Percentiles rank a stretch among this genome's conserved stretches.
These are phyloP conservation scores for Cichlasoma orientale DNA, from an alignment of 2,797 vertebrate species.

Conservation along the genomic window DNA sequence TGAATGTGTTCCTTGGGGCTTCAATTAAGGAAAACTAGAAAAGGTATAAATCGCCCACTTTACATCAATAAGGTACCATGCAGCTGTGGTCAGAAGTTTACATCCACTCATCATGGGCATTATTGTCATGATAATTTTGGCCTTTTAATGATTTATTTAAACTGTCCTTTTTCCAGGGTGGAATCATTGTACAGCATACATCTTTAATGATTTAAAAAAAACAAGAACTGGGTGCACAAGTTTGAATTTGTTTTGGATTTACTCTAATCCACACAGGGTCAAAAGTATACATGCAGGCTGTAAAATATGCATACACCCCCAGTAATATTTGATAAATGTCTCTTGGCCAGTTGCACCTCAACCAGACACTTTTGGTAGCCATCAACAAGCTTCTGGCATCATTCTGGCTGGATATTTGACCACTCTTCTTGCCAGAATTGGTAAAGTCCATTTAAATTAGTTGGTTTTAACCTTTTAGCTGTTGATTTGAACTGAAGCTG, in stretches of 20 bases:
- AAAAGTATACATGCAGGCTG: not conserved
- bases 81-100: not conserved
- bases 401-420: too few species aligned
- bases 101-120: not conserved
- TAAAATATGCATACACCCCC: not conserved
- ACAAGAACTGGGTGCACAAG: not conserved
- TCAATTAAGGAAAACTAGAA: not conserved
- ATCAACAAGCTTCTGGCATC: too few species aligned
- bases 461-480: too few species aligned
- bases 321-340: not conserved
- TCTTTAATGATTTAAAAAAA: not conserved
- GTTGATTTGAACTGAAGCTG: not conserved
- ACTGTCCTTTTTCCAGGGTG: too few species aligned
- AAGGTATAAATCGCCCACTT: not conserved
- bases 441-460: too few species aligned
- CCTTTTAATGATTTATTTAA: not conserved
- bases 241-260: not conserved
- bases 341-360: too few species aligned
- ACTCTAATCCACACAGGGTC: not conserved
- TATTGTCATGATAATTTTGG: not conserved
- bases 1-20: constrained; percentile 22
- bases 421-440: too few species aligned
- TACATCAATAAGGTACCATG: not conserved
- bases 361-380: too few species aligned
- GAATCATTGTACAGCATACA: too few species aligned